Evolutionary conservation across 1,140 invertebrate genomes (phyloP), one percentile per base, ranked within the genome.

Genomic region (Micrasema minimum): DNA sequence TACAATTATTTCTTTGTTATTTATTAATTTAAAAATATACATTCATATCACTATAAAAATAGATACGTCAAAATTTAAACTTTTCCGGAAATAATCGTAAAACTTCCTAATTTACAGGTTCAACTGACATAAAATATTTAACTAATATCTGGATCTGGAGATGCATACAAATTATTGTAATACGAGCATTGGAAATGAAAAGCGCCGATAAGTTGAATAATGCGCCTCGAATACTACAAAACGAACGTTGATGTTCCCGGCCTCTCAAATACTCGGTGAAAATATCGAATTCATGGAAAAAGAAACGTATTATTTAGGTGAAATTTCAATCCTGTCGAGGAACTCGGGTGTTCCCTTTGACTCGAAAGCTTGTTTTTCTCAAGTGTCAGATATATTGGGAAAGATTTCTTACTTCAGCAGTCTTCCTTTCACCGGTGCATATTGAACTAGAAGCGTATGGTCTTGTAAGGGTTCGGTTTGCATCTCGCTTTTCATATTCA

Each of bases 371-470:
- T 31, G 26, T 4, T 31, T 31, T 31, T 31, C 26, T 31, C 26
- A 46, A 55, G n/a, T n/a, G 23, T 37, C 26, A 31, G 31, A 38
- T 20, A 14, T 59, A 59, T 22, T 2, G 16, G 16, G 18, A n/a
- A 35, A 12, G 5, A 22, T 11, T 38, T 41, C 55, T 41, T 31
- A 23, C 43, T 48, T 35, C 26, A 37, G 12, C 18, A 41, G 35
- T 65, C 11, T 65, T 37, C 46, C 35, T 14, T 55, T 59, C 51
- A 26, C 37, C 11, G 50, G 57, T 69, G 66, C 66, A 69, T 69
- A 69, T 67, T 18, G 50, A 53, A 35, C 20, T 16, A 31, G 26
- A 31, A 14, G 50, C 35, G 18, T 5, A 48, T 22, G 14, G 35
- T 48, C 46, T 38, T 11, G 31, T 23, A 65, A 22, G 23, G 62